A percentile compares a stretch with the other conserved stretches of the same genome.
Evolutionary conservation across 1,140 invertebrate genomes (phyloP).

Genomic region (Drosophila equinoxialis): DNA sequence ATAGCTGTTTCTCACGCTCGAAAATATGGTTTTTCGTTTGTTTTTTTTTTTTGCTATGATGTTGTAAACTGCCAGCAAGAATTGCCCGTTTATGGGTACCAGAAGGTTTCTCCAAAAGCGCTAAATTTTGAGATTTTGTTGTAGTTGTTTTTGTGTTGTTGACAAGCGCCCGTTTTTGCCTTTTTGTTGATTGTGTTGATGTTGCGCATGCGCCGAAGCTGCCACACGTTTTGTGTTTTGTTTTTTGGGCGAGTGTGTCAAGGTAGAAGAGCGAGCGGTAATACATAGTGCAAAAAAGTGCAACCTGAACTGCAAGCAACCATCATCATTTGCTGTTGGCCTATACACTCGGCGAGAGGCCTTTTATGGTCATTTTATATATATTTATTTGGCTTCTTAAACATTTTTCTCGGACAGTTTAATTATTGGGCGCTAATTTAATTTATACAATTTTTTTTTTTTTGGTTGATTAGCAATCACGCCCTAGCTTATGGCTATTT

Average conservation of each 20-base stretch:
- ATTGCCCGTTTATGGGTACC: slow-evolving; percentile 71
- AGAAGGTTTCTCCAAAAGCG: slow-evolving; percentile 59
- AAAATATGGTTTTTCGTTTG: slow-evolving; percentile 64
- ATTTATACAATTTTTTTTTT: background rate
- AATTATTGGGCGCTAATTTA: slow-evolving; percentile 69
- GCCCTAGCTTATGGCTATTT: background rate
- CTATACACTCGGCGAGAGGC: slow-evolving; percentile 37
- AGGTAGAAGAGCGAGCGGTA: slow-evolving; percentile 43
- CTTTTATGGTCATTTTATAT: slow-evolving; percentile 65
- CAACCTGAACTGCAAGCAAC: slow-evolving; percentile 45
- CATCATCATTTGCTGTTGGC: slow-evolving; percentile 7
- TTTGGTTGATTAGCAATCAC: slow-evolving; percentile 4
- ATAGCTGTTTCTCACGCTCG: slow-evolving; percentile 75
- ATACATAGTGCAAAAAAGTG: slow-evolving; percentile 38
- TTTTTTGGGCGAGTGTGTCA: slow-evolving; percentile 68
- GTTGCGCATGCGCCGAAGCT: slow-evolving; percentile 51
- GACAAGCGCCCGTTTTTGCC: slow-evolving; percentile 53
- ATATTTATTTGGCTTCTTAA: slow-evolving; percentile 52
- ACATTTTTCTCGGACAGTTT: slow-evolving; percentile 45
- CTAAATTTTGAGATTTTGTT: slow-evolving; percentile 30
- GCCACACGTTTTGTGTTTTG: slow-evolving; percentile 59
- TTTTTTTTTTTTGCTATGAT: slow-evolving; percentile 6
- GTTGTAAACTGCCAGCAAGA: slow-evolving; percentile 66
- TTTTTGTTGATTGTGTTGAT: slow-evolving; percentile 31
- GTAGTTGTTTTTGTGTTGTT: slow-evolving; percentile 31